A percentile compares a stretch with the other conserved stretches of the same genome.
These are phyloP conservation scores for Lamellibrachia luymesi DNA, from an alignment of 1,140 invertebrate species.

Conservation along the genomic window DNA sequence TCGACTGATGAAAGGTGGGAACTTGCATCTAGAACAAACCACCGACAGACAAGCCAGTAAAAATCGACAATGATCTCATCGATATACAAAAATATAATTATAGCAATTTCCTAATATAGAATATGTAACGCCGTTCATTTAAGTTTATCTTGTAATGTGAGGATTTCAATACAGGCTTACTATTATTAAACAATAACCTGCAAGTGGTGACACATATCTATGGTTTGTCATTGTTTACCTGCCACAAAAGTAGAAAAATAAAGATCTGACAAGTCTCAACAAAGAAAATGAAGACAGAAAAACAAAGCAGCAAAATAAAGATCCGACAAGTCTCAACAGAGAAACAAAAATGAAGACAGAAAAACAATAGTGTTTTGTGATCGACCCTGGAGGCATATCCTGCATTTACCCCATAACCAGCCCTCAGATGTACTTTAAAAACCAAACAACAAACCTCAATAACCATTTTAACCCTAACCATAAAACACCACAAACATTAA, in stretches of 20 bases:
- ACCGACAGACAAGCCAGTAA: neutral
- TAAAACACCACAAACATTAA: neutral
- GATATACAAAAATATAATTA: neutral
- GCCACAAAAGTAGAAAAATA: neutral
- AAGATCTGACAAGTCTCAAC: neutral
- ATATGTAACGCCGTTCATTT: neutral
- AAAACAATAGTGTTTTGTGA: neutral
- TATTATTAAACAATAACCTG: neutral
- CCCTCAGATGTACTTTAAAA: neutral
- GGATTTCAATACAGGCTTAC: neutral
- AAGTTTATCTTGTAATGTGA: neutral
- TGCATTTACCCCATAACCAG: neutral
- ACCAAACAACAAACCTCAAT: too few species aligned
- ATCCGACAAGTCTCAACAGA: neutral
- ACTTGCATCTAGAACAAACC: neutral
- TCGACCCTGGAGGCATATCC: neutral
- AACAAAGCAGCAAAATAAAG: neutral
- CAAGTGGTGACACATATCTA: neutral
- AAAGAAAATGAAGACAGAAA: neutral
- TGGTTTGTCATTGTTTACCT: neutral
- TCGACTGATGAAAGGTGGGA: neutral
- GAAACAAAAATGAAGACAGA: neutral
- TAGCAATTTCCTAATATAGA: constrained; percentile 1
- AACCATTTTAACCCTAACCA: neutral
- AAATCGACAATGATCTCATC: neutral